phyloP scores from a whole-genome alignment of 2,888 invertebrate genomes.

The Pyrochroa serraticornis region DNA sequence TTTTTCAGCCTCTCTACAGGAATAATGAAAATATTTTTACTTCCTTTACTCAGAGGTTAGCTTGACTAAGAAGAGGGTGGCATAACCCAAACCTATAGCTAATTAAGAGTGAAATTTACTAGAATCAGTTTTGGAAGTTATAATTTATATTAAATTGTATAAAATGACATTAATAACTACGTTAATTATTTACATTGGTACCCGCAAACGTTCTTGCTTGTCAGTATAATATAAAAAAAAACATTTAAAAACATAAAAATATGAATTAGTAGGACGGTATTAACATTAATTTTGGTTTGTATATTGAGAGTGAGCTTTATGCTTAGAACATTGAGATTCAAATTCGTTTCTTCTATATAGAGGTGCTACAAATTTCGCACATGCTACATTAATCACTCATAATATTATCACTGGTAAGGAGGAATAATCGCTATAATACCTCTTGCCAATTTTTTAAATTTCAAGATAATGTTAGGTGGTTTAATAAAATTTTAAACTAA shows the following conservation, averaged over 20 bases:
- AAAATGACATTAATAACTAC: constrained; percentile 25
- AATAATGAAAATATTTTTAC: too few species aligned
- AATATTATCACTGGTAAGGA: constrained; percentile 1
- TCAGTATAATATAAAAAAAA: constrained; percentile 6
- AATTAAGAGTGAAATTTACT: too few species aligned
- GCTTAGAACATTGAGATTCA: constrained; percentile 14
- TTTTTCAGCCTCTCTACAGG: too few species aligned
- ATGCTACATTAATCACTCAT: constrained; percentile 2
- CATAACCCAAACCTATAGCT: background rate
- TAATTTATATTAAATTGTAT: constrained; percentile 1
- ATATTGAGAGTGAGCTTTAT: constrained; percentile 8
- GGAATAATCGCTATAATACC: too few species aligned
- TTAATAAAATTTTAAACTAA: too few species aligned
- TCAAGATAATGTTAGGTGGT: too few species aligned
- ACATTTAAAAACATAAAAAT: background rate
- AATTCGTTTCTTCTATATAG: constrained; percentile 22
- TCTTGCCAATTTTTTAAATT: too few species aligned
- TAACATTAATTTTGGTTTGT: constrained; percentile 5
- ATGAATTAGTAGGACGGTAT: constrained; percentile 7
- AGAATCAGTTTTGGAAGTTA: too few species aligned
- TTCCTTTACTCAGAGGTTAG: too few species aligned
- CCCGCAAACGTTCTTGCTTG: constrained; percentile 36
- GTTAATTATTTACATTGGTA: constrained; percentile 39
- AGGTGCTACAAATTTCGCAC: constrained; percentile 4
- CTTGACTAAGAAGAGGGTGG: constrained; percentile 4